Percentiles rank a stretch among this genome's conserved stretches.
phyloP scores from a whole-genome alignment of 2,888 invertebrate genomes.

The Acleris laterana region DNA sequence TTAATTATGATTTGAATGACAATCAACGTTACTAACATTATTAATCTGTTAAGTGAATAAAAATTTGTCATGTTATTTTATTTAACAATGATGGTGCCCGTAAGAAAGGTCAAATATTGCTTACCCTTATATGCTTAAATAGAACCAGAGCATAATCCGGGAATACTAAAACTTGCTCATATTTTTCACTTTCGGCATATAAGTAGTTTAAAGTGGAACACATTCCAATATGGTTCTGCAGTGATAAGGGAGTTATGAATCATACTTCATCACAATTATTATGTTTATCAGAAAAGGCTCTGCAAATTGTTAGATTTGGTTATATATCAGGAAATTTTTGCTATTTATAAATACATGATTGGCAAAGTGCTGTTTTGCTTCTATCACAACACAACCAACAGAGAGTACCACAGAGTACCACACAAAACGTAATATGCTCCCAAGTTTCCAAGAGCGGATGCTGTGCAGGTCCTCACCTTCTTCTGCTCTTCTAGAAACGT shows the following conservation, averaged over 20 bases:
- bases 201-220: background rate
- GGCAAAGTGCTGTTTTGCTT: background rate
- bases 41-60: no score
- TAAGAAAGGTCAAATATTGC: no score
- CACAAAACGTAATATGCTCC: background rate
- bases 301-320: background rate
- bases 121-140: no score
- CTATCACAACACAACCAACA: background rate
- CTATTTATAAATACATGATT: background rate
- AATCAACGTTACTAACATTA: no score
- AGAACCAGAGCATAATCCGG: no score
- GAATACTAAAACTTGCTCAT: no score
- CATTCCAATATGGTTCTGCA: conserved; percentile 4
- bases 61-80: no score
- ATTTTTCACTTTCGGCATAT: background rate
- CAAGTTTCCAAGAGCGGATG: background rate
- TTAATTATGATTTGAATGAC: no score
- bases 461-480: conserved; percentile 43
- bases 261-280: background rate
- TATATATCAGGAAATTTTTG: background rate
- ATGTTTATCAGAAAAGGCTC: no score
- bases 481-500: conserved; percentile 75
- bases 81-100: no score
- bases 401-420: conserved; percentile 20
- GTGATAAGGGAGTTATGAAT: conserved; percentile 10